Percentiles rank a stretch among this genome's conserved stretches.
These are phyloP conservation scores for Brevimyrus niger DNA, from an alignment of 2,113 vertebrate species.

Conservation along the genomic window DNA sequence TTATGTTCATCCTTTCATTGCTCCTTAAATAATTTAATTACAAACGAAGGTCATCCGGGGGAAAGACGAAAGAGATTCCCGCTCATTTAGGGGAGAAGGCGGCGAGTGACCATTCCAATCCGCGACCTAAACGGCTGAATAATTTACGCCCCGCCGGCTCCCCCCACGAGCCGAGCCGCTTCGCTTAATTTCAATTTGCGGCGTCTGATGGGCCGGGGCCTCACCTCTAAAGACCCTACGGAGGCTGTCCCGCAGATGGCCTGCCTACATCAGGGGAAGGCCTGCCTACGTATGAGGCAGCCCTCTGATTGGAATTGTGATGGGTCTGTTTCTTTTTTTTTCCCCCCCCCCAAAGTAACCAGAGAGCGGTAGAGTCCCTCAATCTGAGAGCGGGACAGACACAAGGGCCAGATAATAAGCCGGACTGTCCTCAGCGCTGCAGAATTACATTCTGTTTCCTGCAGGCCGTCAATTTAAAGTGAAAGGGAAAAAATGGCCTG, in stretches of 20 bases:
- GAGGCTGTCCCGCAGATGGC: neutral
- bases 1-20: neutral
- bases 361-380: neutral
- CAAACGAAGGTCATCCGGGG: neutral
- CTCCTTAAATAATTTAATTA: neutral
- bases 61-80: neutral
- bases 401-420: neutral
- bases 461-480: neutral
- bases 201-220: neutral
- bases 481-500: neutral
- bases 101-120: neutral
- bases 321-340: neutral
- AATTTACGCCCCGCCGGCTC: neutral
- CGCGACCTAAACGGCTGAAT: neutral
- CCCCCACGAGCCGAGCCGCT: neutral
- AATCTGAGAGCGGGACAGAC: neutral
- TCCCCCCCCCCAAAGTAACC: neutral
- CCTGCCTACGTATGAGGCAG: neutral
- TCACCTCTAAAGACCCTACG: neutral
- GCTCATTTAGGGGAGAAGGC: neutral
- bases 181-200: conserved; percentile 6
- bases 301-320: neutral
- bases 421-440: neutral
- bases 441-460: neutral
- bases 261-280: neutral